Evolutionary conservation across 2,797 vertebrate genomes (phyloP).

Genomic region (Liparis tanakae): DNA sequence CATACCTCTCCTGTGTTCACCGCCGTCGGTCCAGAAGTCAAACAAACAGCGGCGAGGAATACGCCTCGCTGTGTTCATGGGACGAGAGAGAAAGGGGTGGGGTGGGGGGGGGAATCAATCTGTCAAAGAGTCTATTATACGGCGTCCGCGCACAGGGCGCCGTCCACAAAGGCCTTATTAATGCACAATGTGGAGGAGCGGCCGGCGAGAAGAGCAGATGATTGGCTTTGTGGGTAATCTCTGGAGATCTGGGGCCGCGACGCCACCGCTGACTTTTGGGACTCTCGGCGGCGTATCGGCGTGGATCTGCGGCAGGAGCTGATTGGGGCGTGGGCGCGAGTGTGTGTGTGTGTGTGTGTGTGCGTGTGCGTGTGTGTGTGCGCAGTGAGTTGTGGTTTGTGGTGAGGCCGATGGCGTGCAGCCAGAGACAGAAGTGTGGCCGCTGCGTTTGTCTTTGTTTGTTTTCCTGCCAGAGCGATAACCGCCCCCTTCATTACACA

Average conservation of each 20-base stretch:
- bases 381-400: slow-evolving; percentile 71
- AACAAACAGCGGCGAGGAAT: slow-evolving; percentile 84
- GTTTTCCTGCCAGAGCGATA: slow-evolving; percentile 68
- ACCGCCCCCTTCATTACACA: slow-evolving; percentile 1
- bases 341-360: slow-evolving; percentile 2
- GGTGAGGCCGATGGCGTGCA: slow-evolving; percentile 73
- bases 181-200: slow-evolving; percentile 86
- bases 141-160: slow-evolving; percentile 81
- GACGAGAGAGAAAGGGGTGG: slow-evolving; percentile 11
- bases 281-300: slow-evolving; percentile 62
- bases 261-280: slow-evolving; percentile 69
- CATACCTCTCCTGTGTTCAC: slow-evolving; percentile 77
- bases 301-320: slow-evolving; percentile 60
- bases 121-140: slow-evolving; percentile 88
- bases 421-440: slow-evolving; percentile 78
- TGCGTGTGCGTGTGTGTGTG: slow-evolving; percentile 16
- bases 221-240: slow-evolving; percentile 86
- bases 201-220: slow-evolving; percentile 79
- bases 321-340: slow-evolving; percentile 54
- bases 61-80: slow-evolving; percentile 74
- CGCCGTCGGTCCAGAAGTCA: slow-evolving; percentile 78
- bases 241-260: slow-evolving; percentile 70
- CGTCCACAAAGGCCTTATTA: slow-evolving; percentile 86
- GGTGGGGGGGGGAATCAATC: slow-evolving; percentile 72
- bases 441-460: slow-evolving; percentile 82